Evolutionary conservation across 1,140 invertebrate species (phyloP), one percentile per base, ranked within the genome.

Genomic region (Dendroctonus ponderosae): DNA sequence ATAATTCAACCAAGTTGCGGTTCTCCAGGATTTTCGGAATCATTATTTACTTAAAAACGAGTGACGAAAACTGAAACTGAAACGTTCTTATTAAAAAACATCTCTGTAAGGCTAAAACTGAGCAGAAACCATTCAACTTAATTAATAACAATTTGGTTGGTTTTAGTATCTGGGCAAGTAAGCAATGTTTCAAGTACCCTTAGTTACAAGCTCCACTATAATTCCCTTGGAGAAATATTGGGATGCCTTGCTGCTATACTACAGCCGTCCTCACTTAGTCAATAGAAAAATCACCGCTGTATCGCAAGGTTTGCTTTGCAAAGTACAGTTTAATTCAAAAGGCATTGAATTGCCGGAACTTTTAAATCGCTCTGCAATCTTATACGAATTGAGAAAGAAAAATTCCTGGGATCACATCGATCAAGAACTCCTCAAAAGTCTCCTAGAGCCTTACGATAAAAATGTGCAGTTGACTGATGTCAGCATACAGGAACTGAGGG

Each of bases 381-480:
- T 73, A 39, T 77, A 77, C 63, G 74, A 79, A 72, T 46, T 71
- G 11, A 66, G 71, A 66, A 76, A 74, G 68, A 37, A 61, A 76
- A 37, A 58, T 66, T 48, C 9, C 46, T 73, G 66, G 58, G 62
- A 72, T 43, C 62, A n/a, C 48, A 61, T 78, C 46, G 67, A 39
- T 14, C 15, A 66, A 38, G 66, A 72, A 57, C 71, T 77, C 42
- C 51, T 78, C 6, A 66, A 42, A 43, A 71, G 67, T 70, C 65
- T 79, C 6, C 54, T 78, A 26, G 44, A 72, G 9, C 67, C 62
- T 48, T 74, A 77, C 66, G 74, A 76, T 65, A 77, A 77, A 71
- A 71, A 71, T 59, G 53, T 71, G 37, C 50, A 62, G 46, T 61
- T 76, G 0, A 54, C 39, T 7, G 57, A 70, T 44, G 50, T 15